A percentile compares a stretch with the other conserved stretches of the same genome.
These are phyloP conservation scores for Eretmocerus hayati DNA, from an alignment of 2,888 invertebrate species.

Conservation along the genomic window DNA sequence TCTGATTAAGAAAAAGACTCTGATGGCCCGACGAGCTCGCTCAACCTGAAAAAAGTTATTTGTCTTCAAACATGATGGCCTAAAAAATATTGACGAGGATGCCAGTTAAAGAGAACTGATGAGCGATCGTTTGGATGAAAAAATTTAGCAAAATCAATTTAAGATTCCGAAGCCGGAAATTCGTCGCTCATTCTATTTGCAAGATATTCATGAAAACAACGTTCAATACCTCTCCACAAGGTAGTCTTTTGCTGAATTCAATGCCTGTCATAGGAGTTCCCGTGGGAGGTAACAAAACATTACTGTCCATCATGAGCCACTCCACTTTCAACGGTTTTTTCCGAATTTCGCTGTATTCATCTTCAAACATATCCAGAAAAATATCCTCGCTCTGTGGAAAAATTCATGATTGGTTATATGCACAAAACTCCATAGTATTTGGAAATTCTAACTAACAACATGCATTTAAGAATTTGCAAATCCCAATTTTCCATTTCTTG, in stretches of 20 bases:
- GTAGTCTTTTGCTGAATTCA: slow-evolving; percentile 85
- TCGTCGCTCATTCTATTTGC: background rate
- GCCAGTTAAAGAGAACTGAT: too few relatives aligned
- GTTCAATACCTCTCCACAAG: slow-evolving; percentile 81
- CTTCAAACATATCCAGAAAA: slow-evolving; percentile 97
- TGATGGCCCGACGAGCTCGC: slow-evolving; percentile 78
- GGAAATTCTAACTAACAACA: slow-evolving; percentile 10
- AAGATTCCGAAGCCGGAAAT: background rate
- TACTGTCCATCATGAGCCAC: slow-evolving; percentile 94
- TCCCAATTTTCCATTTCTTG: slow-evolving; percentile 21
- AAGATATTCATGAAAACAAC: background rate
- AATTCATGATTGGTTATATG: background rate
- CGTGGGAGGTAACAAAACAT: slow-evolving; percentile 88
- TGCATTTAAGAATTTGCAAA: slow-evolving; percentile 18
- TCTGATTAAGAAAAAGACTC: slow-evolving; percentile 85
- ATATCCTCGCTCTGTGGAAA: slow-evolving; percentile 80
- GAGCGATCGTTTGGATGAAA: too few relatives aligned
- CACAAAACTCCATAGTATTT: too few relatives aligned
- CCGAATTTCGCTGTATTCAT: slow-evolving; percentile 91
- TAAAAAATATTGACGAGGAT: background rate
- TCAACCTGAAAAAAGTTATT: slow-evolving; percentile 58
- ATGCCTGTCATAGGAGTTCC: slow-evolving; percentile 95
- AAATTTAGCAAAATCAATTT: background rate
- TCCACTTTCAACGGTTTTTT: slow-evolving; percentile 83
- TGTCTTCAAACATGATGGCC: background rate